Conservation (phyloP, 1,140 invertebrate genomes). For the Pogonus chalceus region DNA sequence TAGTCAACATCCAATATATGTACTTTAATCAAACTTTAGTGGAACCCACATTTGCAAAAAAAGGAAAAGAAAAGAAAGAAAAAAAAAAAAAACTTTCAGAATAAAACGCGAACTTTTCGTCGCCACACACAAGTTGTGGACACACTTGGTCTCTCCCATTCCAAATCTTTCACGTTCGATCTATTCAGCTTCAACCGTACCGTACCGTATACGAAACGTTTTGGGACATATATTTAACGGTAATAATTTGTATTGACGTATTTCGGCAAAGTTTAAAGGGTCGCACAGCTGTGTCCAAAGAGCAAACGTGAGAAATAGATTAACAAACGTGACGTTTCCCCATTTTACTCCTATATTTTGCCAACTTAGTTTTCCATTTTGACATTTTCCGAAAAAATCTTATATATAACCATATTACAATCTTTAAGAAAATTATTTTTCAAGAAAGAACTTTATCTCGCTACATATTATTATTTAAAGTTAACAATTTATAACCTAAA, state of each 20-base stretch:
- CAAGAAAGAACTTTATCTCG: no score
- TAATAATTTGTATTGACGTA: background rate
- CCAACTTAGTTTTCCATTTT: no score
- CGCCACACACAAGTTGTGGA: background rate
- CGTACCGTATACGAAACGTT: background rate
- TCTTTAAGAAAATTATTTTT: no score
- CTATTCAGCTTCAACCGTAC: background rate
- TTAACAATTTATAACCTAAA: no score
- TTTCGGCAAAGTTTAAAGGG: background rate
- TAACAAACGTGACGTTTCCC: no score
- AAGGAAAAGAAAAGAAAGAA: background rate
- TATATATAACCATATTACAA: no score
- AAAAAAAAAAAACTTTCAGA: background rate
- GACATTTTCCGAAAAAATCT: no score
- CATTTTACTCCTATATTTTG: no score
- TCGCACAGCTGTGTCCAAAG: background rate
- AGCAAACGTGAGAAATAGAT: no score
- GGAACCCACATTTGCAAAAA: background rate
- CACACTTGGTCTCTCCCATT: background rate
- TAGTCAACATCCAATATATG: no score
- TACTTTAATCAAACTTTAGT: no score
- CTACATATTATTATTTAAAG: no score
- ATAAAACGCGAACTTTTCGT: background rate
- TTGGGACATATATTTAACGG: background rate
- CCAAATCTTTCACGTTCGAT: background rate